Percentiles rank a stretch among this genome's conserved stretches.
phyloP scores from a whole-genome alignment of 2,797 vertebrate genomes.

The Heliangelus exortis region DNA sequence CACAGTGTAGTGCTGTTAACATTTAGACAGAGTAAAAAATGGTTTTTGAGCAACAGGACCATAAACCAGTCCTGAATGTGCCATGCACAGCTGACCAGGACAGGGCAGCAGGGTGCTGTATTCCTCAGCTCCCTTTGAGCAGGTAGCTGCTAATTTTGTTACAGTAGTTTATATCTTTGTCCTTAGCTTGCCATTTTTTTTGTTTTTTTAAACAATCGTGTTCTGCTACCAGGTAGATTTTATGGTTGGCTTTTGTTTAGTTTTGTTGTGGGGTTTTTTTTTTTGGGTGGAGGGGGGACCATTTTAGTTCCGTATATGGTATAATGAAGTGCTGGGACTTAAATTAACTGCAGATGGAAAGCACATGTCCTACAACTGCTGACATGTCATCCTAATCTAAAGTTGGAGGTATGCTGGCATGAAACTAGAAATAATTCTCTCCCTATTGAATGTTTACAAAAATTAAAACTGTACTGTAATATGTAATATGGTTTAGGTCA shows the following conservation, averaged over 20 bases:
- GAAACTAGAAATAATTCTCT: not conserved
- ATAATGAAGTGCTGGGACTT: not conserved
- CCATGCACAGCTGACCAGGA: too few species aligned
- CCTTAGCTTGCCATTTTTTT: not conserved
- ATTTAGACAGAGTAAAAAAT: not conserved
- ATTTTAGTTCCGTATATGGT: not conserved
- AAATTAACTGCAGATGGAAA: not conserved
- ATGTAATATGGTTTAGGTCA: not conserved
- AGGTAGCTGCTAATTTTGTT: not conserved
- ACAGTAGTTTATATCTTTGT: not conserved
- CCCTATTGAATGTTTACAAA: not conserved
- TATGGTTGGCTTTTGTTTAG: too few species aligned
- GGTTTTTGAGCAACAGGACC: not conserved
- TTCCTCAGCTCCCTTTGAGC: not conserved
- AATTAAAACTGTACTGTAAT: not conserved
- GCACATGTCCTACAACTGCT: not conserved
- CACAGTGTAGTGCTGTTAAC: not conserved
- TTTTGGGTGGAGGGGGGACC: too few species aligned
- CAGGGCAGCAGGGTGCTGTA: too few species aligned
- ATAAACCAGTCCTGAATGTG: not conserved
- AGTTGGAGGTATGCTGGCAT: not conserved
- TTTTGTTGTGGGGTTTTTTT: too few species aligned
- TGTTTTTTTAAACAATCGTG: not conserved
- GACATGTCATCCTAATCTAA: not conserved
- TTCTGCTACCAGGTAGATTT: not conserved